Conservation (phyloP, 2,797 vertebrate species). For the Pseudotriccus pelzelni region DNA sequence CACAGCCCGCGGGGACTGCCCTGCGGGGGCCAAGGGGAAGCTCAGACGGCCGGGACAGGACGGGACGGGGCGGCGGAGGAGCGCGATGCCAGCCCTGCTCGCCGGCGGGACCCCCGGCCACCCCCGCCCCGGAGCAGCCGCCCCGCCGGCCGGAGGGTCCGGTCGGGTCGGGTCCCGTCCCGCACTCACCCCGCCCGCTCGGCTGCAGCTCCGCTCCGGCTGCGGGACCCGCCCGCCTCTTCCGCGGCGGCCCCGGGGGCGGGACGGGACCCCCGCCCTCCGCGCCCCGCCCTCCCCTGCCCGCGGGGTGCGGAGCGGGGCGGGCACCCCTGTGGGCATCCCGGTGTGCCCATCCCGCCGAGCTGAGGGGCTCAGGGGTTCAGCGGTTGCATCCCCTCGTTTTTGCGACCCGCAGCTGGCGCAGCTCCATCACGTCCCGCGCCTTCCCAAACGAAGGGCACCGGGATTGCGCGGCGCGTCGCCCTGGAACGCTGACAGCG, state of each 20-base stretch:
- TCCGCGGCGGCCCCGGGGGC: neutral
- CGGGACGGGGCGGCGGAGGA: too few relatives aligned
- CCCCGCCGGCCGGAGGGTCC: neutral
- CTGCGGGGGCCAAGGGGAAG: neutral
- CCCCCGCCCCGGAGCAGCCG: neutral
- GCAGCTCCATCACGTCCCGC: rapidly evolving
- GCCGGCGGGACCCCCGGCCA: too few relatives aligned
- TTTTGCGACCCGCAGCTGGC: rapidly evolving
- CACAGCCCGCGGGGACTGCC: neutral
- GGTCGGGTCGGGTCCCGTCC: too few relatives aligned
- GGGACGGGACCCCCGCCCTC: neutral
- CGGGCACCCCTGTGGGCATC: neutral
- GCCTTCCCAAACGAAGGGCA: rapidly evolving
- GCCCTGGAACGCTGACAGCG: neutral
- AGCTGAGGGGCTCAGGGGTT: rapidly evolving
- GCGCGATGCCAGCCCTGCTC: too few relatives aligned
- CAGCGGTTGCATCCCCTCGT: rapidly evolving
- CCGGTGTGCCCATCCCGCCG: neutral
- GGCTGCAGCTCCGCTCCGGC: neutral
- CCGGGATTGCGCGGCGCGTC: rapidly evolving
- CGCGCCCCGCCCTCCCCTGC: neutral
- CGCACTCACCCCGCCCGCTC: neutral
- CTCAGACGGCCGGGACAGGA: neutral
- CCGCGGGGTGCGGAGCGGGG: neutral
- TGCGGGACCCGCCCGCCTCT: neutral